Evolutionary conservation across 2,888 invertebrate genomes (phyloP).

Genomic region (Megaustenia siamemsis): DNA sequence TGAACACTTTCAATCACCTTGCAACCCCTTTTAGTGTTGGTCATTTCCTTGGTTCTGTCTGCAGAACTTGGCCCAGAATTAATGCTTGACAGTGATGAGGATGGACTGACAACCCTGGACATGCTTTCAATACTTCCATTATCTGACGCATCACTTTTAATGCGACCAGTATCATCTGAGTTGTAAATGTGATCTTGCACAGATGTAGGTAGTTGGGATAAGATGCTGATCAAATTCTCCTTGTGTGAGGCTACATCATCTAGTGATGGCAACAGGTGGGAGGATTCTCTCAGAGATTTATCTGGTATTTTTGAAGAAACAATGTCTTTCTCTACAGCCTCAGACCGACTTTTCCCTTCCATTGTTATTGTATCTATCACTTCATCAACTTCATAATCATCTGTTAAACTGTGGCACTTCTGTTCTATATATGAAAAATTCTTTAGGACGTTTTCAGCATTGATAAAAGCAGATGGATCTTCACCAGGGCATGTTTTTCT

Average conservation of each 20-base stretch:
- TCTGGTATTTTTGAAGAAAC: not conserved
- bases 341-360: not conserved
- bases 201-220: not conserved
- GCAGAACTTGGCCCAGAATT: constrained; percentile 29
- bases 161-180: constrained; percentile 6
- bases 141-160: constrained; percentile 39
- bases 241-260: not conserved
- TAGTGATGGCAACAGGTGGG: not conserved
- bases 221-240: not conserved
- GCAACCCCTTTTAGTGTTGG: constrained; percentile 48
- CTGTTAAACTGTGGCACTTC: not conserved
- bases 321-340: not conserved
- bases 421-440: not conserved
- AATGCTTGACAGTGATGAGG: constrained; percentile 35
- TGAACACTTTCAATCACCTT: constrained; percentile 36
- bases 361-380: not conserved
- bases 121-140: constrained; percentile 14
- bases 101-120: constrained; percentile 37
- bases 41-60: constrained; percentile 45
- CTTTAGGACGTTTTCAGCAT: constrained; percentile 39
- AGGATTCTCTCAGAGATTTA: not conserved
- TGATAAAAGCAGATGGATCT: constrained; percentile 1
- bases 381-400: not conserved
- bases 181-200: not conserved
- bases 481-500: constrained; percentile 42